Base-by-base conservation (phyloP, 2,113 vertebrate genomes). In the Lota lota region DNA sequence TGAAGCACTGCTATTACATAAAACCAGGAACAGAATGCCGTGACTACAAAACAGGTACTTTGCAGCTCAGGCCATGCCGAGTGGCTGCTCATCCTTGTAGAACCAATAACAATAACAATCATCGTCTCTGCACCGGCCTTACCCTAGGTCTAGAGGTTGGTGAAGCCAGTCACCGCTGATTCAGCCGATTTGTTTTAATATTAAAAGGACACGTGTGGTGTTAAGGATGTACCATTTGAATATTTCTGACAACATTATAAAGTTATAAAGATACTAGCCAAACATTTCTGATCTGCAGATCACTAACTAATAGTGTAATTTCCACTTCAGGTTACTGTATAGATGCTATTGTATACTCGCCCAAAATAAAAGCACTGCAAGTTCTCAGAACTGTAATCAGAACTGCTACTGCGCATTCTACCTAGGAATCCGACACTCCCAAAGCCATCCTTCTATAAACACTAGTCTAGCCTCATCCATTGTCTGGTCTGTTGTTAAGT, bases 1-100 rank as follows among this genome's bases (percentile, higher is more conserved):
- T 67, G 78, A 80, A 76, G 79, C 66, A 82, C 75, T 80, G 76
- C 78, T 58, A 74, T 89, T 90, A 89, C 77, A 89, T 87, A 88
- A 89, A 87, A 79, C 67, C 67, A 66, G 33, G 72, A 80, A 65
- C 69, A 22, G 50, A 71, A 74, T 73, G 77, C 58, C 63, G 61
- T 11, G 60, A 80, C 71, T 58, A 80, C 68, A 75, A 87, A 86
- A 78, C 67, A 72, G 67, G 73, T 54, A 51, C 12, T 73, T 77
- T 73, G 61, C 59, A 68, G 76, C 59, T 5, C 47, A 68, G 74
- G 83, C 73, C 61, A 61, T 4, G 69, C 51, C 28, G 66, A 64
- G 59, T 62, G 28, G 58, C 22, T 56, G 72, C 40, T 16, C 16
- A 70, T 79, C 40, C 71, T 69, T 71, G 58, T 28, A 74, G 67